A percentile compares a stretch with the other conserved stretches of the same genome.
phyloP scores from a whole-genome alignment of 2,113 vertebrate species.

The Progne subis region DNA sequence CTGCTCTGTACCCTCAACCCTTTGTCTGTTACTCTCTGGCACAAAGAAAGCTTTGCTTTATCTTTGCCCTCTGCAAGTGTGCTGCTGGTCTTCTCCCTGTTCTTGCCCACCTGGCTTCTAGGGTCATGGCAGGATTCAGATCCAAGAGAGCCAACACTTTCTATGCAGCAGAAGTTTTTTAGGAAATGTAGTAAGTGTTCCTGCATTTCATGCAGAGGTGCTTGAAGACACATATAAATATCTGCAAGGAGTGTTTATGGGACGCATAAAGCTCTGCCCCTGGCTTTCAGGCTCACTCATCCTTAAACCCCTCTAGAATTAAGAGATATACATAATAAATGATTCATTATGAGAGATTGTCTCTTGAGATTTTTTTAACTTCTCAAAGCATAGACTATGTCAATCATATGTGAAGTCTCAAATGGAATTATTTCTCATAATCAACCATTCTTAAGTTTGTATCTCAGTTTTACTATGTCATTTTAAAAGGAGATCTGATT shows the following conservation, averaged over 20 bases:
- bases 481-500: slow-evolving; percentile 23
- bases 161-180: neutral
- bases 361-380: slow-evolving; percentile 56
- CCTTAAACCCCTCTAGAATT: slow-evolving; percentile 64
- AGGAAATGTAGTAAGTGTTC: neutral
- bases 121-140: neutral
- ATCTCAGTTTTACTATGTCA: slow-evolving; percentile 28
- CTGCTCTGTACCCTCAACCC: neutral
- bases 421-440: slow-evolving; percentile 37
- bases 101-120: neutral
- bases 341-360: slow-evolving; percentile 60
- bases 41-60: neutral
- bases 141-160: neutral
- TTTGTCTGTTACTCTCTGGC: neutral
- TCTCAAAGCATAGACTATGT: slow-evolving; percentile 56
- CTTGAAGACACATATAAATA: slow-evolving; percentile 29
- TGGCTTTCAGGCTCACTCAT: slow-evolving; percentile 65
- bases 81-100: neutral
- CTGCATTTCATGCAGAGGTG: neutral
- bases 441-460: slow-evolving; percentile 33
- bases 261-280: slow-evolving; percentile 39
- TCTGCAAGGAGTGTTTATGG: slow-evolving; percentile 46
- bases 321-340: slow-evolving; percentile 66
- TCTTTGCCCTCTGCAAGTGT: neutral
- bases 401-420: slow-evolving; percentile 55